phyloP scores from a whole-genome alignment of 2,888 invertebrate genomes.

The Autographa gamma region DNA sequence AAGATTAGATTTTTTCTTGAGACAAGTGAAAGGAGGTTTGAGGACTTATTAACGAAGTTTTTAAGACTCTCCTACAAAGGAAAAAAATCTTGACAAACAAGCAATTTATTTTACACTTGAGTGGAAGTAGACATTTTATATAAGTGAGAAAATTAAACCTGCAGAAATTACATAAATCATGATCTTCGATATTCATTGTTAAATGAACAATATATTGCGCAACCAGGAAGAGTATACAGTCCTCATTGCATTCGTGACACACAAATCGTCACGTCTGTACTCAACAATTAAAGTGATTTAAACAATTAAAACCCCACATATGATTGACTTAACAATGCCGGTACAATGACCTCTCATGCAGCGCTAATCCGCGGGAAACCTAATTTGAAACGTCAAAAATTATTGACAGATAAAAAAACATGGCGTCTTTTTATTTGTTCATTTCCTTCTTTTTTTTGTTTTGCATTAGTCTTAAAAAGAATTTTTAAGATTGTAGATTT shows the following conservation, averaged over 20 bases:
- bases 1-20: background rate
- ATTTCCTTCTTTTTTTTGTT: background rate
- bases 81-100: too few relatives aligned
- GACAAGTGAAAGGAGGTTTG: background rate
- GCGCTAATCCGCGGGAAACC: conserved; percentile 33
- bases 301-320: conserved; percentile 48
- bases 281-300: conserved; percentile 53
- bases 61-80: background rate
- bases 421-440: background rate
- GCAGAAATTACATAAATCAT: background rate
- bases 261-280: conserved; percentile 24
- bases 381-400: background rate
- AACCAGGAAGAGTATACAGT: conserved; percentile 14
- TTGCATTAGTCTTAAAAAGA: too few relatives aligned
- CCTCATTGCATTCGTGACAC: conserved; percentile 27
- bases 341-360: conserved; percentile 40
- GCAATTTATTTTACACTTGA: too few relatives aligned
- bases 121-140: too few relatives aligned
- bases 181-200: background rate
- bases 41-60: background rate
- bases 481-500: too few relatives aligned
- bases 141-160: background rate
- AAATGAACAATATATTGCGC: conserved; percentile 6
- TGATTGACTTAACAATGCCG: conserved; percentile 36
- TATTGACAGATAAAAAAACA: conserved; percentile 9